Conservation (phyloP, 2,888 invertebrate genomes). For the Aspidapion aeneum region DNA sequence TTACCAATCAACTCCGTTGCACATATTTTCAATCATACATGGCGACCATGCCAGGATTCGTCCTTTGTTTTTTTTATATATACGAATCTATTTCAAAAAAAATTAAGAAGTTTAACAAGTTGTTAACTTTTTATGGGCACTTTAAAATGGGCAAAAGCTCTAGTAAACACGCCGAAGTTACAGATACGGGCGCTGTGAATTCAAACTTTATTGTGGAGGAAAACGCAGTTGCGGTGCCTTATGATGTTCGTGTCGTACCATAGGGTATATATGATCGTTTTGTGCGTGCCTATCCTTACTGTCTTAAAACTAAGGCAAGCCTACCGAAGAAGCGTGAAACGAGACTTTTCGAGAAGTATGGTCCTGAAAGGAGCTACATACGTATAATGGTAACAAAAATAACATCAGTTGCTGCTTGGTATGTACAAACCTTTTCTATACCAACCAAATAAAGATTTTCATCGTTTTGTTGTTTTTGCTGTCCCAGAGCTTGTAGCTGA, state of each 20-base stretch:
- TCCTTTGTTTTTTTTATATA: not conserved
- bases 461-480: no score
- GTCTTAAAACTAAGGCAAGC: not conserved
- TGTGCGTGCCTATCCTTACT: not conserved
- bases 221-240: not conserved
- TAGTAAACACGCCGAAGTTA: not conserved
- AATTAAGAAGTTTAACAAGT: not conserved
- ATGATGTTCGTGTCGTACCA: not conserved
- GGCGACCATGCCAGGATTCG: not conserved
- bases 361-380: not conserved
- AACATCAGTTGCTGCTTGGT: not conserved
- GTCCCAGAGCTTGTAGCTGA: no score
- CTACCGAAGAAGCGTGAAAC: not conserved
- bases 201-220: not conserved
- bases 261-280: not conserved
- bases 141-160: no score
- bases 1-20: not conserved
- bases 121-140: no score
- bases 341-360: not conserved
- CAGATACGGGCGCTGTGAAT: not conserved
- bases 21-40: not conserved
- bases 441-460: not conserved
- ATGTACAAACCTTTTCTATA: not conserved
- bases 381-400: not conserved
- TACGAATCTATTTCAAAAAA: not conserved